These are phyloP conservation scores for Mastomys coucha DNA, from an alignment of 2,113 vertebrate genomes.

Conservation along the genomic window DNA sequence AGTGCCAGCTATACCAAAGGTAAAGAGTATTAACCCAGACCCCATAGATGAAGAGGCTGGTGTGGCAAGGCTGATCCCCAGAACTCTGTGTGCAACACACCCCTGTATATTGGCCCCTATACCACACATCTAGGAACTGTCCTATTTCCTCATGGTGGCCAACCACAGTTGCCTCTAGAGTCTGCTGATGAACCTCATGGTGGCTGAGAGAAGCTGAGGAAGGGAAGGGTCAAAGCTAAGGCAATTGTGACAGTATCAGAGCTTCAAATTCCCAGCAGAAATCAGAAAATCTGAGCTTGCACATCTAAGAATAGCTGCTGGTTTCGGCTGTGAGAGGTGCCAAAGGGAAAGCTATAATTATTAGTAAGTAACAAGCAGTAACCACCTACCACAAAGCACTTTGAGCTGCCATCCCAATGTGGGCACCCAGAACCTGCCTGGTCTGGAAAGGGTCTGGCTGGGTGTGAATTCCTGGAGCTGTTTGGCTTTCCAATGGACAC, in stretches of 20 bases:
- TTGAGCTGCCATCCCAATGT: slow-evolving; percentile 77
- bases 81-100: neutral
- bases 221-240: neutral
- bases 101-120: neutral
- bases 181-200: neutral
- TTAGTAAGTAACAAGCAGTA: slow-evolving; percentile 79
- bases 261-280: slow-evolving; percentile 66
- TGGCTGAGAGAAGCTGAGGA: neutral
- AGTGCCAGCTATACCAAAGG: neutral
- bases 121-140: neutral
- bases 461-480: neutral
- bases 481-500: accelerated
- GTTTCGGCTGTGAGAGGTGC: slow-evolving; percentile 75
- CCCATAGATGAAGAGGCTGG: neutral
- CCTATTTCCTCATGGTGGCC: neutral
- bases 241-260: neutral
- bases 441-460: slow-evolving; percentile 14
- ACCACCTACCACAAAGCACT: slow-evolving; percentile 76
- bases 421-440: slow-evolving; percentile 12
- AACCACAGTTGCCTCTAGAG: neutral
- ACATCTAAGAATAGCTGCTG: slow-evolving; percentile 78
- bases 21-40: neutral
- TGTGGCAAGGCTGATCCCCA: neutral
- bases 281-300: slow-evolving; percentile 75
- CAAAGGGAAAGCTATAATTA: slow-evolving; percentile 81